phyloP scores from a whole-genome alignment of 2,888 invertebrate species.

The Drosophila birchii region DNA sequence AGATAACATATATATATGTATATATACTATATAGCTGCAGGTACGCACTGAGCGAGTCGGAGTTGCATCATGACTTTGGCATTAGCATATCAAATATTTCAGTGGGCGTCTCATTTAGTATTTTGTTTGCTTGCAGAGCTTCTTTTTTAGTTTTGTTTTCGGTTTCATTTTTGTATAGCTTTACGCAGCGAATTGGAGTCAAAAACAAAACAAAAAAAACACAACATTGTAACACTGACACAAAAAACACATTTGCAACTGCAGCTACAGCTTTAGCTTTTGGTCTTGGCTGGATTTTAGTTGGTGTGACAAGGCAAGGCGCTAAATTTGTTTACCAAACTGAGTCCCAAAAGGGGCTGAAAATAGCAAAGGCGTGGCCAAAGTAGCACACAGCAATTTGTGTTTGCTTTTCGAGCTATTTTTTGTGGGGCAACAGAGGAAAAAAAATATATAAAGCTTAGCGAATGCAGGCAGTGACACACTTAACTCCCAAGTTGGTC shows the following conservation, averaged over 20 bases:
- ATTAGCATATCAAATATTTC: conserved; percentile 53
- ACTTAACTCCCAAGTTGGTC: conserved; percentile 34
- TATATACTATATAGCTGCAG: conserved; percentile 3
- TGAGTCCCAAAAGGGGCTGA: conserved; percentile 52
- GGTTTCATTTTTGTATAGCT: conserved; percentile 23
- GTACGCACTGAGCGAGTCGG: conserved; percentile 30
- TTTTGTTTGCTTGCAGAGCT: conserved; percentile 22
- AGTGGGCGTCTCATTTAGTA: conserved; percentile 33
- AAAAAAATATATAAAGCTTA: neutral
- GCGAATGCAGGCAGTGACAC: conserved; percentile 43
- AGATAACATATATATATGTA: neutral
- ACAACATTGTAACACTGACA: conserved; percentile 72
- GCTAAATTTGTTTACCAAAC: conserved; percentile 71
- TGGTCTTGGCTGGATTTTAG: conserved; percentile 63
- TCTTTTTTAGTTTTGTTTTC: conserved; percentile 17
- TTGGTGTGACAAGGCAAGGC: conserved; percentile 78
- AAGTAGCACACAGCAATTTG: conserved; percentile 45
- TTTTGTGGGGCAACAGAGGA: too few relatives aligned
- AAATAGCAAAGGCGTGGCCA: conserved; percentile 3
- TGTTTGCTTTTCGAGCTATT: conserved; percentile 34
- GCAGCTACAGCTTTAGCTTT: conserved; percentile 35
- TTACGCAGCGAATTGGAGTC: conserved; percentile 38
- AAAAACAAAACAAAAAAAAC: conserved; percentile 49
- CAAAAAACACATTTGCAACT: conserved; percentile 61
- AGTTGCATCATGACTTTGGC: conserved; percentile 49